These are phyloP conservation scores for Trichopoda pennipes DNA, from an alignment of 2,888 invertebrate genomes.

Conservation along the genomic window DNA sequence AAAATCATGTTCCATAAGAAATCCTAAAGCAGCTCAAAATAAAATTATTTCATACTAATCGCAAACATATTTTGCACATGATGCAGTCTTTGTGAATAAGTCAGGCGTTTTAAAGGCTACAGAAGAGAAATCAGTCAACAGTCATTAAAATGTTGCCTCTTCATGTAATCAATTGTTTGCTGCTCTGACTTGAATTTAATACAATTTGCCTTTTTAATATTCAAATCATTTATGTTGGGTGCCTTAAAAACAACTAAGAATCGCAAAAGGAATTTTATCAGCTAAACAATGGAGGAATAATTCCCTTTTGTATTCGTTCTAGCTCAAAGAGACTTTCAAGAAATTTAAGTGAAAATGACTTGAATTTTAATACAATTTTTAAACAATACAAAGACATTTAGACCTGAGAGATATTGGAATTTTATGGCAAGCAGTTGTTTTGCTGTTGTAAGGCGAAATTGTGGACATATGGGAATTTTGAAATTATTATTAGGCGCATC, in stretches of 20 bases:
- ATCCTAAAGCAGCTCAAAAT: slow-evolving; percentile 4
- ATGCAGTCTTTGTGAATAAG: slow-evolving; percentile 12
- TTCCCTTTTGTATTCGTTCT: slow-evolving; percentile 31
- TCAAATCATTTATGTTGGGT: slow-evolving; percentile 59
- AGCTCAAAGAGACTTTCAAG: slow-evolving; percentile 3
- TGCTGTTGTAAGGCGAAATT: not conserved
- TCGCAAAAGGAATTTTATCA: slow-evolving; percentile 36
- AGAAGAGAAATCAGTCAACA: slow-evolving; percentile 31
- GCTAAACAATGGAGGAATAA: slow-evolving; percentile 19
- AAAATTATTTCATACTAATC: slow-evolving; percentile 47
- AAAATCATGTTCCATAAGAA: slow-evolving; percentile 31
- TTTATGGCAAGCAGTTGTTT: not conserved
- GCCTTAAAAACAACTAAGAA: slow-evolving; percentile 41
- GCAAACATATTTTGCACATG: slow-evolving; percentile 57
- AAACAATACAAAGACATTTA: slow-evolving; percentile 32
- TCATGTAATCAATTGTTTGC: slow-evolving; percentile 55
- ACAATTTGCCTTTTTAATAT: slow-evolving; percentile 55
- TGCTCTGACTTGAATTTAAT: not conserved
- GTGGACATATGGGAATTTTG: not conserved
- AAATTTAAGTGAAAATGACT: slow-evolving; percentile 37
- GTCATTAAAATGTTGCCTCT: slow-evolving; percentile 31
- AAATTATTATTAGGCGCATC: not conserved
- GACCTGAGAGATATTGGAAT: slow-evolving; percentile 9
- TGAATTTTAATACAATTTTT: slow-evolving; percentile 47
- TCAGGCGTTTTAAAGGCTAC: slow-evolving; percentile 18